Evolutionary conservation across 1,140 invertebrate species (phyloP).

Genomic region (Calephelis nemesis): DNA sequence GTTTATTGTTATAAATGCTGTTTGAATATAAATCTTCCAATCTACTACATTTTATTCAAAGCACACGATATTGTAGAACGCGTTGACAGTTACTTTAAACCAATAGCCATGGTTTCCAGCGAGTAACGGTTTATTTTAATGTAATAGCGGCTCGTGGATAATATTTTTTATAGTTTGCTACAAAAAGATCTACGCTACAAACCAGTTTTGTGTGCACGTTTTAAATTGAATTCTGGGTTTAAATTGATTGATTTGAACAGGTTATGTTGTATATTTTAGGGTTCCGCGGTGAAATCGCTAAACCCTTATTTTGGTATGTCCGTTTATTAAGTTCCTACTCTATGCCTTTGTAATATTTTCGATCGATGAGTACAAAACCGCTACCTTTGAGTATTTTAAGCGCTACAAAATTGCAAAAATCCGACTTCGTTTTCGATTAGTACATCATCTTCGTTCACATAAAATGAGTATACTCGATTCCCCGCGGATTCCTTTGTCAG

Average conservation of each 20-base stretch:
- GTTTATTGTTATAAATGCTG: background rate
- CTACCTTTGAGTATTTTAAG: too few relatives aligned
- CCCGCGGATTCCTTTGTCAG: too few relatives aligned
- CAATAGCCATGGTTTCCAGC: constrained; percentile 34
- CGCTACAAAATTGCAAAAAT: too few relatives aligned
- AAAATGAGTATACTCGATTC: too few relatives aligned
- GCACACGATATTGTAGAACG: constrained; percentile 37
- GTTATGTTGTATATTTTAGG: background rate
- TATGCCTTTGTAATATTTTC: too few relatives aligned
- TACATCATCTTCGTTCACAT: too few relatives aligned
- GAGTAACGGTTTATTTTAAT: constrained; percentile 43
- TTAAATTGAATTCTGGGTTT: constrained; percentile 5
- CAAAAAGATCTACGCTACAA: constrained; percentile 9
- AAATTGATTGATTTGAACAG: constrained; percentile 6
- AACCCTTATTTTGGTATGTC: too few relatives aligned
- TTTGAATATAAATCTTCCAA: constrained; percentile 27
- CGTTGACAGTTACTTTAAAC: constrained; percentile 43
- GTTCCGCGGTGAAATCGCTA: too few relatives aligned
- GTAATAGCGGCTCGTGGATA: constrained; percentile 28
- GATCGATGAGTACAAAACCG: too few relatives aligned
- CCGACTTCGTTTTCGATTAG: too few relatives aligned
- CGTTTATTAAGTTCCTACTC: too few relatives aligned
- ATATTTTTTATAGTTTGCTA: constrained; percentile 19
- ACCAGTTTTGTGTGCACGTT: constrained; percentile 19
- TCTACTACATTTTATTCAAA: constrained; percentile 30